Conservation (phyloP, 2,888 invertebrate genomes). For the Parascotia fuliginaria region DNA sequence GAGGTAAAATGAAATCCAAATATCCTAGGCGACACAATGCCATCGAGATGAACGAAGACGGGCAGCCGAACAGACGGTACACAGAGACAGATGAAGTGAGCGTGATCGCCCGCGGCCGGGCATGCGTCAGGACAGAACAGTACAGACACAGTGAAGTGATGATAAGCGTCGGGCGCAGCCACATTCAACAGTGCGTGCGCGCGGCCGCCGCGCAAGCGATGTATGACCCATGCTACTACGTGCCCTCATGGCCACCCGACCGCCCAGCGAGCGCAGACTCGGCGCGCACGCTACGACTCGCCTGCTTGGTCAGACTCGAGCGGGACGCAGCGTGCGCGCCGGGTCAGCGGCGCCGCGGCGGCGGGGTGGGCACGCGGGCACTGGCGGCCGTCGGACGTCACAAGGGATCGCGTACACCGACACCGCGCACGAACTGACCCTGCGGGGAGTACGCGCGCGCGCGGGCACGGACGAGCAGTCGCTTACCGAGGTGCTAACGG, state of each 20-base stretch:
- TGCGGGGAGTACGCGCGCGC: constrained; percentile 67
- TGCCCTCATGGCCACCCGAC: constrained; percentile 52
- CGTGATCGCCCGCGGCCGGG: constrained; percentile 84
- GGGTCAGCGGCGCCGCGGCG: constrained; percentile 31
- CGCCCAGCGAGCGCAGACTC: constrained; percentile 41
- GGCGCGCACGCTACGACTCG: constrained; percentile 27
- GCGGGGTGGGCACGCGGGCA: constrained; percentile 47
- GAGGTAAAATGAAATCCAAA: constrained; percentile 76
- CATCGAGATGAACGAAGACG: constrained; percentile 81
- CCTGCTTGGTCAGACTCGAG: constrained; percentile 23
- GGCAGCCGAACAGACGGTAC: constrained; percentile 81
- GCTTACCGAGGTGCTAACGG: constrained; percentile 85
- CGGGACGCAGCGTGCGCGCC: constrained; percentile 24
- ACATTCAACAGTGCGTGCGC: constrained; percentile 84
- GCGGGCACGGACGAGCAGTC: constrained; percentile 70
- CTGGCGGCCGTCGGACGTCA: constrained; percentile 81
- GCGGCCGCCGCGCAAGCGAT: constrained; percentile 84
- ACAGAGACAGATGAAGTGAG: constrained; percentile 85
- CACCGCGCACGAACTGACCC: constrained; percentile 73
- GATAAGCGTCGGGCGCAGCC: constrained; percentile 85
- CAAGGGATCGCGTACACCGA: constrained; percentile 79
- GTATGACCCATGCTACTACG: constrained; percentile 85
- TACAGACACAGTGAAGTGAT: constrained; percentile 85
- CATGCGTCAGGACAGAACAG: constrained; percentile 85
- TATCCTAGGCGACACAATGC: constrained; percentile 78